Evolutionary conservation across 2,888 invertebrate genomes (phyloP).

Genomic region (Branchipolynoe longqiensis): DNA sequence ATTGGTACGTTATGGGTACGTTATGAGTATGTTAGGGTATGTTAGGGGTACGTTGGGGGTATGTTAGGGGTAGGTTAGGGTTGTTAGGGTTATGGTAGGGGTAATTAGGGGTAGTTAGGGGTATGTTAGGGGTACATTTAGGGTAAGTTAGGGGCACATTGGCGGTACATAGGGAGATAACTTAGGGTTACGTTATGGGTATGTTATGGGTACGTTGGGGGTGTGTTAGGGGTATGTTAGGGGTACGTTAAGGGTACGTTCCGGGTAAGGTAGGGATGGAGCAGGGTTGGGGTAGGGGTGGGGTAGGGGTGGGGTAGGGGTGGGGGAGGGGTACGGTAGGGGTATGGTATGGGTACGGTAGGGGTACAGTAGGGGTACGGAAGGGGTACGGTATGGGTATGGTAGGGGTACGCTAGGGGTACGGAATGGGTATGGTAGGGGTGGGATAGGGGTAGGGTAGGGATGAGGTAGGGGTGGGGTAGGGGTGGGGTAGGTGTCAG

Average conservation of each 20-base stretch:
- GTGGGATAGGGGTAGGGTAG: neutral
- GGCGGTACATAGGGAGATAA: no score
- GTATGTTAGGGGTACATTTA: no score
- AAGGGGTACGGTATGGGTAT: neutral
- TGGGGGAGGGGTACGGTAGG: neutral
- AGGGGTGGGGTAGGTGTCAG: neutral
- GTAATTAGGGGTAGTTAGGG: no score
- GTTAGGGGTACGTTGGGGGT: no score
- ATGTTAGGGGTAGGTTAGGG: no score
- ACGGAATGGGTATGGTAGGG: neutral
- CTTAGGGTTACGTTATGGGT: neutral
- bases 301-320: neutral
- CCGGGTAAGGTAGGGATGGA: neutral
- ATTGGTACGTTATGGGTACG: no score
- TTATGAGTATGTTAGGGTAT: no score
- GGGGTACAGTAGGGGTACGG: neutral
- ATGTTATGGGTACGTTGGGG: neutral
- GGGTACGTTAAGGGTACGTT: neutral
- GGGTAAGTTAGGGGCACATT: no score
- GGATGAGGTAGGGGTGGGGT: neutral
- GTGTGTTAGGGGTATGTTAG: neutral
- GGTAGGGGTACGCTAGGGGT: neutral
- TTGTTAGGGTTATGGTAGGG: no score
- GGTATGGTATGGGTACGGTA: neutral
- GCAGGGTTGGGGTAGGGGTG: neutral